These are phyloP conservation scores for Hedya salicella DNA, from an alignment of 2,888 invertebrate species.

Conservation along the genomic window DNA sequence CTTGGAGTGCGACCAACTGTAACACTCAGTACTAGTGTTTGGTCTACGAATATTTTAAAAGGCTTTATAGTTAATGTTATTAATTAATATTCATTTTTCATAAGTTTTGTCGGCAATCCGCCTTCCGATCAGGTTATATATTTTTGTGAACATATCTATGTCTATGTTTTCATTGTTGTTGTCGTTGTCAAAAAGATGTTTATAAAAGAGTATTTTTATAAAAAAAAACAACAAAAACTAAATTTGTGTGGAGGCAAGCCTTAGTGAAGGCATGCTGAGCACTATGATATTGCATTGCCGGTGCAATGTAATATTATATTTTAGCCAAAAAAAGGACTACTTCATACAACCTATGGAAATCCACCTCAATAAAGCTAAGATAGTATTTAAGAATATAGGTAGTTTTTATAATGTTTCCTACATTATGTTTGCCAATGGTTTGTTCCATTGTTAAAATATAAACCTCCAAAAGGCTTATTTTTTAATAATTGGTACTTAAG, in stretches of 20 bases:
- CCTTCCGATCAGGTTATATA: constrained; percentile 52
- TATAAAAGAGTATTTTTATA: constrained; percentile 26
- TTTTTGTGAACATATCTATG: constrained; percentile 12
- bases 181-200: constrained; percentile 27
- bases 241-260: constrained; percentile 16
- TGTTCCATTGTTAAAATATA: constrained; percentile 20
- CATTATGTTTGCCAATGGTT: not conserved
- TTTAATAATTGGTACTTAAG: not conserved
- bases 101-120: constrained; percentile 65
- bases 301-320: constrained; percentile 45
- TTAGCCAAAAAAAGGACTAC: constrained; percentile 59
- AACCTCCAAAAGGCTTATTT: constrained; percentile 2
- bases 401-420: constrained; percentile 3
- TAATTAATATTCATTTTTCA: constrained; percentile 37
- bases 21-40: constrained; percentile 33
- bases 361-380: constrained; percentile 65
- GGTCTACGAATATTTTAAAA: constrained; percentile 22
- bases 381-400: constrained; percentile 44
- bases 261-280: constrained; percentile 7
- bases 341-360: constrained; percentile 76
- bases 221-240: constrained; percentile 36
- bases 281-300: constrained; percentile 35
- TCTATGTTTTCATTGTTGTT: constrained; percentile 10
- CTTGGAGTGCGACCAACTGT: not conserved
- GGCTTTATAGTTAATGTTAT: not conserved